These are phyloP conservation scores for Neotoma lepida DNA, from an alignment of 2,113 vertebrate genomes.

Conservation along the genomic window DNA sequence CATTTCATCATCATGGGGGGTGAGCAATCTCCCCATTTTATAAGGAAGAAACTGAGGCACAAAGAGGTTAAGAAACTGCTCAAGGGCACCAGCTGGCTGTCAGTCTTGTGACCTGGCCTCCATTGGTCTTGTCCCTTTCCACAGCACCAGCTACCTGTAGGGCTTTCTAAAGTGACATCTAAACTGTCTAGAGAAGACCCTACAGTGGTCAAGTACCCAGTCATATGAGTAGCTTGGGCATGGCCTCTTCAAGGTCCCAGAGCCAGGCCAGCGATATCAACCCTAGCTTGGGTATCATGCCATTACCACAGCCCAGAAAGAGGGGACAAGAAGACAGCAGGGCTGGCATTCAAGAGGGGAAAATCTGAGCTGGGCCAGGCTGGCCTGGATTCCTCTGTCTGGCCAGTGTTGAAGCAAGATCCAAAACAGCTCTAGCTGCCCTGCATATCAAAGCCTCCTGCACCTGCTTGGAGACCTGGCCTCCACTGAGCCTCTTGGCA, in stretches of 20 bases:
- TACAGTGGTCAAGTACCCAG: background rate
- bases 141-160: background rate
- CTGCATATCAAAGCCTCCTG: background rate
- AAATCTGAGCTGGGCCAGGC: slow-evolving; percentile 25
- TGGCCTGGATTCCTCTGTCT: background rate
- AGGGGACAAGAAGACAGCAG: background rate
- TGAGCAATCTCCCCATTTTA: background rate
- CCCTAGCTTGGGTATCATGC: slow-evolving; percentile 1
- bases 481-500: background rate
- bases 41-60: slow-evolving; percentile 43
- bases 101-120: background rate
- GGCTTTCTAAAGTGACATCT: background rate
- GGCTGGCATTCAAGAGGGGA: slow-evolving; percentile 7
- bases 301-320: background rate
- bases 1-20: slow-evolving; percentile 25
- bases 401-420: slow-evolving; percentile 31
- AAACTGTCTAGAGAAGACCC: background rate
- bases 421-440: background rate
- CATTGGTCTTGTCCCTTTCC: background rate
- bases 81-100: background rate
- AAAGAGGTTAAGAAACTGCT: slow-evolving; percentile 35
- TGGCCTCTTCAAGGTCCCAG: background rate
- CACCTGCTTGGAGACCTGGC: background rate
- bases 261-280: background rate
- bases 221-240: background rate